Base-by-base conservation (phyloP, 2,113 vertebrate genomes). In the Phalacrocorax carbo region DNA sequence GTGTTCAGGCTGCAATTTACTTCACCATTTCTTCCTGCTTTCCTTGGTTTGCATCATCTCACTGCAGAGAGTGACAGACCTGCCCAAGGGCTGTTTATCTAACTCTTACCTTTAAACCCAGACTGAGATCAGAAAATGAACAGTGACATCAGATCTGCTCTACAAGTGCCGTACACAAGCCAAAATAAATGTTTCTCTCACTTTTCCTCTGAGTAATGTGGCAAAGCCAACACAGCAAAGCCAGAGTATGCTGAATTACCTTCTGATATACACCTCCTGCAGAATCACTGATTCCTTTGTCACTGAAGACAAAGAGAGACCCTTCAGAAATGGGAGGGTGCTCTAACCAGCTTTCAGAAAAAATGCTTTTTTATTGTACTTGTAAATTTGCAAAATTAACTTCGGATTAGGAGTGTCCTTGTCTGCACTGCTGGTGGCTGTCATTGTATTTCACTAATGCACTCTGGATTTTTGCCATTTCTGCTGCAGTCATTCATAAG, bases 151-250 rank as follows among this genome's bases (percentile, higher is more conserved):
- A 71, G 52, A 69, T 71, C 46, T 93, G 48, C 55, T 78, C 68
- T 71, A 27, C 22, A 75, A n/a, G 51, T 78, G 38, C 51, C n/a
- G 13, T 13, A 20, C 29, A 71, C 21, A 49, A 44, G 60, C 90
- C 86, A 97, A 95, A 93, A 83, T 68, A 95, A 95, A 94, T 78
- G 19, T 95, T 93, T 88, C 52, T 69, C 78, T 91, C 0, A 1
- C 23, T 81, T 80, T 92, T 95, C 17, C 15, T 93, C 60, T 60
- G 34, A 46, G 38, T 86, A 60, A 49, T 4, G 13, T 90, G 75
- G 29, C 46, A 94, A 90, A 88, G 57, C 32, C 76, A 81, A 51
- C 2, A 4, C 7, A 77, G 85, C 34, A 40, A 76, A 69, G 27
- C 13, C 54, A 90, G 21, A 72, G 25, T 38, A 65, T 92, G 11